Percentiles rank a stretch among this genome's conserved stretches.
phyloP scores from a whole-genome alignment of 2,113 vertebrate genomes.

The Diphyllodes magnificus region DNA sequence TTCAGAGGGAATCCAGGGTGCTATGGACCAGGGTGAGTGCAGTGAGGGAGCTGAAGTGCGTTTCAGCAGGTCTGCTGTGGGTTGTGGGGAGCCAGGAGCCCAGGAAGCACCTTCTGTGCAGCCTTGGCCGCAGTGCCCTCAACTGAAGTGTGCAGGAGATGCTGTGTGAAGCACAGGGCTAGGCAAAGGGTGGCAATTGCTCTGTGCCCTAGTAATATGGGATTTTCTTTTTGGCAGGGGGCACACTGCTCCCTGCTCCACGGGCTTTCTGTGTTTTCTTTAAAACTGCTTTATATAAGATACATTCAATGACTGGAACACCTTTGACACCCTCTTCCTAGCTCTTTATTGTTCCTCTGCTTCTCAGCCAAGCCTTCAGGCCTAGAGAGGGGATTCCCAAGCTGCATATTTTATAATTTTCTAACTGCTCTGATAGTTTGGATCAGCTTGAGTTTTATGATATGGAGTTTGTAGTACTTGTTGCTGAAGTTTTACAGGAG shows the following conservation, averaged over 20 bases:
- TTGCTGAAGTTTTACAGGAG: not conserved
- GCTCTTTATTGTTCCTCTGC: not conserved
- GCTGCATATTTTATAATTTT: not conserved
- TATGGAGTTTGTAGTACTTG: not conserved
- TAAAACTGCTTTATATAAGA: not conserved
- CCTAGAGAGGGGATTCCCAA: not conserved
- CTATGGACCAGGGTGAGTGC: accelerated
- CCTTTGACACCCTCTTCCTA: not conserved
- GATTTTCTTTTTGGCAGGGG: not conserved
- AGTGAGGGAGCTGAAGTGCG: not conserved
- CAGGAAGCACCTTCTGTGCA: not conserved
- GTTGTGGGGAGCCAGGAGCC: not conserved
- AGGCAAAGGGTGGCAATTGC: not conserved
- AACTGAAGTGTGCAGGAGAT: not conserved
- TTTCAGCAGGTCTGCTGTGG: not conserved
- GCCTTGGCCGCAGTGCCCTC: not conserved
- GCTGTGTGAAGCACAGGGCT: not conserved
- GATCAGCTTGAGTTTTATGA: not conserved
- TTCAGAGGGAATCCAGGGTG: not conserved
- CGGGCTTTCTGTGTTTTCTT: not conserved
- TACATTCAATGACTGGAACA: not conserved
- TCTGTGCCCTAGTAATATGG: not conserved
- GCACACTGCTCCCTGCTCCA: not conserved
- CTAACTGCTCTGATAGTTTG: not conserved
- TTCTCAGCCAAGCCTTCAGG: not conserved